Percentiles rank a stretch among this genome's conserved stretches.
Conservation (phyloP, 2,797 vertebrate genomes). For the Spheniscus humboldti region DNA sequence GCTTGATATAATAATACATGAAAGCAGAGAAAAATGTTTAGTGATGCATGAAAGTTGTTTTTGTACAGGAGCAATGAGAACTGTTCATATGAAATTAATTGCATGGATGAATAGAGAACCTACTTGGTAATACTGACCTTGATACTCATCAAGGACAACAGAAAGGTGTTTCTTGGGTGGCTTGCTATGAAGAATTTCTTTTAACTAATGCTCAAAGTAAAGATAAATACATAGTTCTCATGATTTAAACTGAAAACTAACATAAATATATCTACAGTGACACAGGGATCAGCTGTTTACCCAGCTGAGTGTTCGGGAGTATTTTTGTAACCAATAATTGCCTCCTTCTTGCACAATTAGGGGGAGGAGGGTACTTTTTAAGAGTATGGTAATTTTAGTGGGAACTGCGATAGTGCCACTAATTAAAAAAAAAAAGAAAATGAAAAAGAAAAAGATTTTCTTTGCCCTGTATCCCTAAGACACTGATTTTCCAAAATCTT, state of each 20-base stretch:
- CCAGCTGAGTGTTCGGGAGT: not conserved
- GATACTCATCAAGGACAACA: not conserved
- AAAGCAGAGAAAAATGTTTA: not conserved
- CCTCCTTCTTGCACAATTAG: not conserved
- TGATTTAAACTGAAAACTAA: not conserved
- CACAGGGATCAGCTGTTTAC: not conserved
- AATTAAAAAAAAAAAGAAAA: not conserved
- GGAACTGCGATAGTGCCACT: not conserved
- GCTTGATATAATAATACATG: not conserved
- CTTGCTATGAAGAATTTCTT: not conserved
- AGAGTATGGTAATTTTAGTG: not conserved
- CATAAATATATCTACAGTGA: not conserved
- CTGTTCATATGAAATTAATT: not conserved
- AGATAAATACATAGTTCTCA: not conserved
- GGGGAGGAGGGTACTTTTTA: not conserved
- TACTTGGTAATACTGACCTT: not conserved
- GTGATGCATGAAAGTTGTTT: not conserved
- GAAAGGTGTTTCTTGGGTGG: not conserved
- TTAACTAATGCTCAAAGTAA: not conserved
- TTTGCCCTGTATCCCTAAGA: not conserved
- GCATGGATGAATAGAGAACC: not conserved
- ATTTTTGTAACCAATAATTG: not conserved
- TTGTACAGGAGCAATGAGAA: not conserved
- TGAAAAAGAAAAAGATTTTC: no score
- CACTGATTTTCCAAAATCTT: not conserved